Percentiles rank a stretch among this genome's conserved stretches.
These are phyloP conservation scores for Oxytorus armatus DNA, from an alignment of 2,888 invertebrate species.

Conservation along the genomic window DNA sequence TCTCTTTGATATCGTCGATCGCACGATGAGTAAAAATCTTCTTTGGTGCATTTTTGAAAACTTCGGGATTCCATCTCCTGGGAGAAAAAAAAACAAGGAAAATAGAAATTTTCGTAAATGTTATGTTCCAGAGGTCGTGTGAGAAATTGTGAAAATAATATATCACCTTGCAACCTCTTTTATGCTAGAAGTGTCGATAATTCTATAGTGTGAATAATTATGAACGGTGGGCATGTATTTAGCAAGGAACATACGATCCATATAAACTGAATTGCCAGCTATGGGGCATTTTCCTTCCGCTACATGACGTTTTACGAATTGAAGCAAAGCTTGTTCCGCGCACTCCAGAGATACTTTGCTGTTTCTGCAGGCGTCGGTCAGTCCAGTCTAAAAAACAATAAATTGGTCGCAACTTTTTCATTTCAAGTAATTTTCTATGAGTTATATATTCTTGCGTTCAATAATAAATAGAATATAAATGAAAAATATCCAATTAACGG, in stretches of 20 bases:
- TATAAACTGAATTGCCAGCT: conserved; percentile 95
- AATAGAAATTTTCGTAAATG: not conserved
- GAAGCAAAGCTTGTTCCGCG: conserved; percentile 90
- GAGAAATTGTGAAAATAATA: conserved; percentile 41
- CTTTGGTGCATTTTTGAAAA: conserved; percentile 86
- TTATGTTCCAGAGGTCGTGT: too few relatives aligned
- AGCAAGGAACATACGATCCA: conserved; percentile 92
- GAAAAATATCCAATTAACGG: too few relatives aligned
- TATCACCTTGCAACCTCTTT: conserved; percentile 90
- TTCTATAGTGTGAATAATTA: conserved; percentile 94
- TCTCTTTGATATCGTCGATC: conserved; percentile 94
- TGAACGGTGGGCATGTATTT: conserved; percentile 93
- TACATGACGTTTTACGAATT: conserved; percentile 88
- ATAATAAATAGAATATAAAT: too few relatives aligned
- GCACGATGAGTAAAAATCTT: conserved; percentile 90
- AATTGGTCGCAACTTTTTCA: conserved; percentile 70
- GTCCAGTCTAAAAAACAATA: conserved; percentile 88
- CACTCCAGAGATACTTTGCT: conserved; percentile 88
- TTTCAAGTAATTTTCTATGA: too few relatives aligned
- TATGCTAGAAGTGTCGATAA: conserved; percentile 95
- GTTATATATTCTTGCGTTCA: too few relatives aligned
- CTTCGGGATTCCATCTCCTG: conserved; percentile 90
- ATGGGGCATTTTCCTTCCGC: conserved; percentile 89
- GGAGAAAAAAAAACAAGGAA: conserved; percentile 76
- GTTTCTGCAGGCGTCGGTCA: conserved; percentile 89